Conservation (phyloP, 2,797 vertebrate genomes). For the Danio kyathit region DNA sequence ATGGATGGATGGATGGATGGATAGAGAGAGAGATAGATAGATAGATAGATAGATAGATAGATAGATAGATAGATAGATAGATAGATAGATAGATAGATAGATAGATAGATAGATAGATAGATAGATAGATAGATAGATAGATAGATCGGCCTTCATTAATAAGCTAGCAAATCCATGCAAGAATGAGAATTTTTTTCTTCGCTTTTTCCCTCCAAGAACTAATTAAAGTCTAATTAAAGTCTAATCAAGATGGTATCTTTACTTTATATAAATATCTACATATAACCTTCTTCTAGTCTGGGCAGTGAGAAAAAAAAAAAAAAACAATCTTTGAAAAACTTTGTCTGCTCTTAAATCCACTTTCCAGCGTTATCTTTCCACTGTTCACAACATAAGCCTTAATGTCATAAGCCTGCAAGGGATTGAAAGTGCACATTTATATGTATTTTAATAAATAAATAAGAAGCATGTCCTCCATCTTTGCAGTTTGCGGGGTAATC, state of each 20-base stretch:
- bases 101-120: background rate
- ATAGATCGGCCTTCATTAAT: background rate
- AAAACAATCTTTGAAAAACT: conserved; percentile 21
- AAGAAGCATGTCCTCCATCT: conserved; percentile 28
- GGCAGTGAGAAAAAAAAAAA: conserved; percentile 3
- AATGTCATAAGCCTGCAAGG: conserved; percentile 27
- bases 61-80: background rate
- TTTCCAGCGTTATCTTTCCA: conserved; percentile 29
- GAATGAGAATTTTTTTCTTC: background rate
- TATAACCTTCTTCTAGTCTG: background rate
- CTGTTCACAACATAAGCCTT: conserved; percentile 52
- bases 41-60: no score
- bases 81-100: background rate
- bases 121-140: background rate
- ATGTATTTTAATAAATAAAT: conserved; percentile 15
- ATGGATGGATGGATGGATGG: no score
- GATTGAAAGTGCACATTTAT: conserved; percentile 35
- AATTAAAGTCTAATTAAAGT: conserved; percentile 21
- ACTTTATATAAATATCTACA: conserved; percentile 8
- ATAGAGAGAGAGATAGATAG: no score
- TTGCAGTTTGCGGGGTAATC: conserved; percentile 38
- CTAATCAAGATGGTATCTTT: background rate
- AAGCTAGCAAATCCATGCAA: background rate
- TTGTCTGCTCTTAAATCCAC: conserved; percentile 24
- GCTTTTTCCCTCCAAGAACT: background rate